phyloP scores from a whole-genome alignment of 2,888 invertebrate genomes.

The Geotrupes spiniger region DNA sequence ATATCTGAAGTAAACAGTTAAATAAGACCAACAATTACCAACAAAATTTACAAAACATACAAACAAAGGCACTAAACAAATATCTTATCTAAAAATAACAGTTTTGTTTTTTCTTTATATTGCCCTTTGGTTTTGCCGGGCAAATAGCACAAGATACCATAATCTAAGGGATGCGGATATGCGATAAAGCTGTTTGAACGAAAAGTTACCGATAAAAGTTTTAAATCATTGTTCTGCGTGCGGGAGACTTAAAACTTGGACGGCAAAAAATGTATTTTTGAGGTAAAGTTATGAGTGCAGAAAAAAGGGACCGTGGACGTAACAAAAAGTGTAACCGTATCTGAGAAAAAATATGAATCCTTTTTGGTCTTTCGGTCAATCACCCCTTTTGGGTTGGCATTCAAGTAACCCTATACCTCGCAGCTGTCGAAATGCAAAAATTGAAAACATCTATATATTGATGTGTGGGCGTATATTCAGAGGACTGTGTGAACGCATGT shows the following conservation, averaged over 20 bases:
- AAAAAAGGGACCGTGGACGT: constrained; percentile 15
- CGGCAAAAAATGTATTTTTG: not conserved
- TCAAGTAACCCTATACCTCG: constrained; percentile 30
- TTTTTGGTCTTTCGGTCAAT: constrained; percentile 26
- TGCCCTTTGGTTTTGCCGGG: constrained; percentile 46
- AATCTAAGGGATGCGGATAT: constrained; percentile 35
- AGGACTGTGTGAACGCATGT: too few species aligned
- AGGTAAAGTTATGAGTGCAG: constrained; percentile 1
- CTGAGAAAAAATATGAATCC: constrained; percentile 21
- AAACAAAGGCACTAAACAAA: constrained; percentile 42
- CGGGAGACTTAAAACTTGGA: not conserved
- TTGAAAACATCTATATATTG: constrained; percentile 23
- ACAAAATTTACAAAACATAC: constrained; percentile 30
- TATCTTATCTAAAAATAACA: constrained; percentile 47
- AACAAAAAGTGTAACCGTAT: constrained; percentile 24
- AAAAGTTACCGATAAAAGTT: constrained; percentile 18
- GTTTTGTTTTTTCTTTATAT: constrained; percentile 43
- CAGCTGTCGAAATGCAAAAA: constrained; percentile 33
- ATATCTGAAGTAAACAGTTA: too few species aligned
- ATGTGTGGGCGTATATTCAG: constrained; percentile 13
- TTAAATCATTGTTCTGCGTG: constrained; percentile 8
- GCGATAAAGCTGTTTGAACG: constrained; percentile 30
- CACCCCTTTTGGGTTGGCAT: constrained; percentile 29
- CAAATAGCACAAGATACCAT: constrained; percentile 41
- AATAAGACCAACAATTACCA: not conserved